Conservation (phyloP, 2,888 invertebrate genomes). For the Iselma pallidipennis region DNA sequence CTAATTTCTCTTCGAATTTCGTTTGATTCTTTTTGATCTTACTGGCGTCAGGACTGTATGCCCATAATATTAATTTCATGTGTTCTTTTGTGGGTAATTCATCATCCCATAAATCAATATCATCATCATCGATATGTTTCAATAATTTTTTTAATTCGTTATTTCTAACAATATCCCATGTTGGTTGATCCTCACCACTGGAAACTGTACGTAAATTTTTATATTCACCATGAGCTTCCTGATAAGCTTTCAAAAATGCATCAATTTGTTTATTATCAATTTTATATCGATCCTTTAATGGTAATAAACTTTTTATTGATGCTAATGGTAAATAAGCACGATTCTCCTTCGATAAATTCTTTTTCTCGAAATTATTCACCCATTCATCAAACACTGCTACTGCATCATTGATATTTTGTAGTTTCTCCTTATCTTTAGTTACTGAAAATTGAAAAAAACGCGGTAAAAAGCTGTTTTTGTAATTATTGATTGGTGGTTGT, state of each 20-base stretch:
- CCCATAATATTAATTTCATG: constrained; percentile 72
- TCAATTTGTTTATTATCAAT: constrained; percentile 57
- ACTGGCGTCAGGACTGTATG: constrained; percentile 72
- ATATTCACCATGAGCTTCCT: constrained; percentile 68
- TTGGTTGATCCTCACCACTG: constrained; percentile 60
- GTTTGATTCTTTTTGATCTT: constrained; percentile 66
- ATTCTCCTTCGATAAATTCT: constrained; percentile 70
- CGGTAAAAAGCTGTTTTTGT: neutral
- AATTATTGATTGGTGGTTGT: neutral
- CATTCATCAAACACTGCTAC: constrained; percentile 72
- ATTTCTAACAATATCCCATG: constrained; percentile 80
- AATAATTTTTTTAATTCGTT: constrained; percentile 63
- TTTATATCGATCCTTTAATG: constrained; percentile 60
- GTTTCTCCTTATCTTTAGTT: constrained; percentile 75
- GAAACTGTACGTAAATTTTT: constrained; percentile 71
- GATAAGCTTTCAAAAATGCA: constrained; percentile 68
- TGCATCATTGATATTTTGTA: constrained; percentile 75
- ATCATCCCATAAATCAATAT: constrained; percentile 65
- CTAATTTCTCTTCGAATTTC: constrained; percentile 56
- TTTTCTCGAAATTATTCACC: constrained; percentile 71
- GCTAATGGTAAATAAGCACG: constrained; percentile 69
- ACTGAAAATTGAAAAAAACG: constrained; percentile 54
- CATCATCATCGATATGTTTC: constrained; percentile 63
- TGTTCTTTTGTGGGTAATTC: constrained; percentile 73
- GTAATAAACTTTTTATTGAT: constrained; percentile 61